Conservation (phyloP, 2,113 vertebrate genomes). For the Callocephalon fimbriatum region DNA sequence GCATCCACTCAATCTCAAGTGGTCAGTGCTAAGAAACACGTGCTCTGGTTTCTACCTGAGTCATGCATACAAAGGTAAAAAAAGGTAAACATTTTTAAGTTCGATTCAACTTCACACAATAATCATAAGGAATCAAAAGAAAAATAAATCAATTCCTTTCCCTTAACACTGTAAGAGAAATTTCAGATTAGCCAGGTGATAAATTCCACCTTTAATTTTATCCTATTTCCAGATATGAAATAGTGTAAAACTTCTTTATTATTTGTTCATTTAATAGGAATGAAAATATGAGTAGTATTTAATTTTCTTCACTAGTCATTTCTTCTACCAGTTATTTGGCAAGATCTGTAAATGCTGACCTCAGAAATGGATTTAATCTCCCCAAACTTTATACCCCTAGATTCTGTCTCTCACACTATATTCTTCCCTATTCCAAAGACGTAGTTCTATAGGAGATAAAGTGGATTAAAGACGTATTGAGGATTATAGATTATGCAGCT, state of each 20-base stretch:
- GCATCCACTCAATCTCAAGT: not conserved
- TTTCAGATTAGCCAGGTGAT: conserved; percentile 27
- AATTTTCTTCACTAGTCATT: not conserved
- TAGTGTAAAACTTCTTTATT: not conserved
- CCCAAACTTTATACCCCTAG: not conserved
- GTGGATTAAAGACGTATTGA: conserved; percentile 60
- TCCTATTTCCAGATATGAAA: conserved; percentile 30
- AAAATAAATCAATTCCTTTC: not conserved
- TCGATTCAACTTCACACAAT: not conserved
- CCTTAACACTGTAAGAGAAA: not conserved
- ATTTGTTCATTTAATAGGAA: conserved; percentile 15
- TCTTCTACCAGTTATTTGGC: conserved; percentile 9
- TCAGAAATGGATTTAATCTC: not conserved
- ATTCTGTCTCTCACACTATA: not conserved
- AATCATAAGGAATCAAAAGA: not conserved
- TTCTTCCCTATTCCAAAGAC: not conserved
- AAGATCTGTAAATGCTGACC: conserved; percentile 7
- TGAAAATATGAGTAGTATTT: not conserved
- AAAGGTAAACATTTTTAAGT: not conserved
- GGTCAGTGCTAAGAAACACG: not conserved
- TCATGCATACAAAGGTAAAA: not conserved
- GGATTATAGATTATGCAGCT: conserved; percentile 63
- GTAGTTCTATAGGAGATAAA: conserved; percentile 26
- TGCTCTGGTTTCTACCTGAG: not conserved
- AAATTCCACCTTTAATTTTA: conserved; percentile 41